Percentiles rank a stretch among this genome's conserved stretches.
These are phyloP conservation scores for Sminthopsis crassicaudata DNA, from an alignment of 2,113 vertebrate species.

Conservation along the genomic window DNA sequence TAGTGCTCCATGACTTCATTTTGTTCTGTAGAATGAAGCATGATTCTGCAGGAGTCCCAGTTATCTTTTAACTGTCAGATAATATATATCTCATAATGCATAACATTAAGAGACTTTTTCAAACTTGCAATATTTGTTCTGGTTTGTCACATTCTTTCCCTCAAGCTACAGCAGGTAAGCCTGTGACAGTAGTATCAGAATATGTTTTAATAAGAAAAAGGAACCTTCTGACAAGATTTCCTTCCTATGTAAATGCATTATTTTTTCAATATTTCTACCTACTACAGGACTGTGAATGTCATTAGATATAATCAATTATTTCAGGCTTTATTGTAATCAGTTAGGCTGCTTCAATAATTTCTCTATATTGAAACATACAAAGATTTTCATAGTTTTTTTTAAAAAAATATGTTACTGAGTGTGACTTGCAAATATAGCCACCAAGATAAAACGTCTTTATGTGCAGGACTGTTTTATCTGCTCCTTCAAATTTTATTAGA, in stretches of 20 bases:
- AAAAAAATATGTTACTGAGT: slow-evolving; percentile 21
- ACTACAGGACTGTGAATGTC: slow-evolving; percentile 44
- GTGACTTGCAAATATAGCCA: slow-evolving; percentile 9
- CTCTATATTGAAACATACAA: slow-evolving; percentile 55
- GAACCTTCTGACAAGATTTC: slow-evolving; percentile 50
- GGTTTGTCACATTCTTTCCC: slow-evolving; percentile 42
- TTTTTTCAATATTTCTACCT: slow-evolving; percentile 58
- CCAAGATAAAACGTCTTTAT: not conserved
- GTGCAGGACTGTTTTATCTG: slow-evolving; percentile 6
- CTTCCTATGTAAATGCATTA: slow-evolving; percentile 45
- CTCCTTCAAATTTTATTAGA: slow-evolving; percentile 43
- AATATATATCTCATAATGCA: slow-evolving; percentile 36
- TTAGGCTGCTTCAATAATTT: slow-evolving; percentile 25
- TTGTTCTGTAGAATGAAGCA: slow-evolving; percentile 33
- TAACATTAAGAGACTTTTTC: slow-evolving; percentile 34
- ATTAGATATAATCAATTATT: slow-evolving; percentile 34
- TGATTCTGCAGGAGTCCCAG: slow-evolving; percentile 37
- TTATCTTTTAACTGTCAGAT: slow-evolving; percentile 54
- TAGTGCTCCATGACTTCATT: slow-evolving; percentile 36
- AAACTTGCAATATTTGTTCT: slow-evolving; percentile 59
- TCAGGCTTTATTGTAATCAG: slow-evolving; percentile 21
- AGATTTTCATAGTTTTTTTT: slow-evolving; percentile 17
- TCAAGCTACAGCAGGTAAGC: slow-evolving; percentile 43
- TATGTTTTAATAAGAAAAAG: slow-evolving; percentile 49
- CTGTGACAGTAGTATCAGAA: slow-evolving; percentile 37